Evolutionary conservation across 1,140 invertebrate genomes (phyloP), one percentile per base, ranked within the genome.

Genomic region (Druon quercuslanigerum): DNA sequence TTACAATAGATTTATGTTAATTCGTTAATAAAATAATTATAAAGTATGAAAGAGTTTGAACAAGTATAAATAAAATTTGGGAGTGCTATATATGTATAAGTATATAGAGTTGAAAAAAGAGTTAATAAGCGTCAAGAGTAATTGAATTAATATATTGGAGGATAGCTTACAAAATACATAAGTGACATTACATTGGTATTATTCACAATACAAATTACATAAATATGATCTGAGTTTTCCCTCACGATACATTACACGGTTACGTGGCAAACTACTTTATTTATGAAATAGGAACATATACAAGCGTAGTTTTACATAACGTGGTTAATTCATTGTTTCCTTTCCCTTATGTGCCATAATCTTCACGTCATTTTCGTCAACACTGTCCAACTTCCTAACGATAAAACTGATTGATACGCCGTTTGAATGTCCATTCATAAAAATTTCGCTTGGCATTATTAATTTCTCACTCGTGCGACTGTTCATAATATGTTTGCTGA

Each of bases 201-300:
- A 86, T 89, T 88, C 83, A 89, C 85, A 90, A 83, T 85, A 85
- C 20, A 82, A 87, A 83, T 85, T 84, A 83, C 73, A 87, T 80
- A 79, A 76, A 76, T 74, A 84, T 84, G 25, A 72, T 75, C 56
- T 66, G 77, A 60, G 70, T 79, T 80, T 52, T 74, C 52, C 40
- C 81, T 85, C 83, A 87, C 79, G 79, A 84, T 85, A 84, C 77
- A 86, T 86, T 86, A 83, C 77, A 86, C 78, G 72, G 81, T 77
- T 87, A 87, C 79, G 83, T 87, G 84, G 83, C 84, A 87, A 88
- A 88, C 86, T 90, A 89, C 84, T 90, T 88, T 88, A 88, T 87
- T 89, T 75, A 85, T 83, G 84, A 84, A 89, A 88, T 86, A 82
- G 72, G 87, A 85, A 85, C 86, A 89, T 89, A 88, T 87, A 87